phyloP scores from a whole-genome alignment of 1,140 invertebrate genomes.

The Amyelois transitella region DNA sequence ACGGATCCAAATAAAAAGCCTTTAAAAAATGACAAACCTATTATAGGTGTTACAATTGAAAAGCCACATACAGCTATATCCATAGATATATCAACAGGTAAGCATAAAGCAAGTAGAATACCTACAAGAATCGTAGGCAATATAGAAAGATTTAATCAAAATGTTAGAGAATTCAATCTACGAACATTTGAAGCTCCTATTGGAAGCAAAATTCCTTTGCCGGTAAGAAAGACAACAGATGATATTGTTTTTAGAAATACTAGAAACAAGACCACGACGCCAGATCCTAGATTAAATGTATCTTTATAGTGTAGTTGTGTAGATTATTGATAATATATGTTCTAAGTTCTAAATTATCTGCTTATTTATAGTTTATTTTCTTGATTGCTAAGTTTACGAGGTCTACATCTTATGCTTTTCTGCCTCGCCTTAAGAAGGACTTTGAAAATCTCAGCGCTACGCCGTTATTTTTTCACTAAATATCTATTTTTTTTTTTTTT shows the following conservation, averaged over 20 bases:
- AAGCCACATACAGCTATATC: conserved; percentile 25
- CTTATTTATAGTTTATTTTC: background rate
- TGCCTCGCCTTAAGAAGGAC: too few relatives aligned
- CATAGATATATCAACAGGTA: conserved; percentile 17
- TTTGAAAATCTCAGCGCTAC: too few relatives aligned
- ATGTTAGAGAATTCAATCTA: too few relatives aligned
- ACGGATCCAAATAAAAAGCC: too few relatives aligned
- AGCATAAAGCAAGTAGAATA: conserved; percentile 36
- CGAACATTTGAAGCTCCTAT: background rate
- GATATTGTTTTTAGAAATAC: background rate
- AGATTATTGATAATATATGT: conserved; percentile 1
- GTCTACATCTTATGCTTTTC: too few relatives aligned
- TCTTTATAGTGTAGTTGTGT: conserved; percentile 21
- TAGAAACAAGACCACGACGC: background rate
- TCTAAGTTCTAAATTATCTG: too few relatives aligned
- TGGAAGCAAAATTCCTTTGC: background rate
- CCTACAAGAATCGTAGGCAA: conserved; percentile 22
- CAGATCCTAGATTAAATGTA: conserved; percentile 27
- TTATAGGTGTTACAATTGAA: conserved; percentile 34
- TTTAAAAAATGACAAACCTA: conserved; percentile 10
- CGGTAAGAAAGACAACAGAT: background rate
- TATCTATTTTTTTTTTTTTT: too few relatives aligned
- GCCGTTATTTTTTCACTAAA: too few relatives aligned
- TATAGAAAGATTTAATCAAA: background rate
- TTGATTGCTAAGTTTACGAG: too few relatives aligned